Evolutionary conservation across 30 jellyfish, hydroid and myxozoan genomes (phyloP), one percentile per base, ranked within the genome.

Genomic region (Hydractinia symbiolongicarpus): DNA sequence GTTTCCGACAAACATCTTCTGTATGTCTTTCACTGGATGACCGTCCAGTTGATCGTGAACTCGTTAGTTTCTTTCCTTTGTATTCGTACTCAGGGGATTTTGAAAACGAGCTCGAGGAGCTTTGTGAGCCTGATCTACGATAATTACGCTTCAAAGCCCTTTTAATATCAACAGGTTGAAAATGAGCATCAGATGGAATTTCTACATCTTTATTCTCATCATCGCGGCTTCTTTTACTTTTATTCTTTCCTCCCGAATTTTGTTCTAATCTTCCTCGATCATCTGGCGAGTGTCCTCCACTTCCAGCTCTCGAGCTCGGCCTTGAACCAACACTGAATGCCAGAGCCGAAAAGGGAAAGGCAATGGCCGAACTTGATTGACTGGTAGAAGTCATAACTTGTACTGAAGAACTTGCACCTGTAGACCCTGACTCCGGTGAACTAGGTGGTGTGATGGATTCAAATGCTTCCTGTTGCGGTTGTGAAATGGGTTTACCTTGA

Each of bases 381-480:
- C 89, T 84, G 44, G 95, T 55, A n/a, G 68, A 75, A 21, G 81
- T 86, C 10, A 78, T 19, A 5, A 85, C 78, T 4, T 5, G 66
- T 0, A 61, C 83, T 7, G 83, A 67, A 40, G 62, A 60, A 50
- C 77, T 76, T 49, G 85, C 49, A 1, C 89, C 61, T 61, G 83
- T 81, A 9, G 82, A 88, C 90, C 51, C 88, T 70, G 53, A 77
- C 64, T 30, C 81, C 50, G 98, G 98, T 20, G 98, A 91, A 40
- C 86, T 89, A 10, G 98, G 96, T 17, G 98, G 96, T 40, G 98
- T 79, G n/a, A 91, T 82, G 6, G 97, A 88, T 79, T 79, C 87
- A 56, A 79, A 79, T 9, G 67, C 85, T 9, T 69, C 87, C 6
- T 30, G 71, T 51, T 58, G 52, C 1, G 53, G 54, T 30, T 60